These are phyloP conservation scores for Artemia sinica DNA, from an alignment of 2,888 invertebrate genomes.

Conservation along the genomic window DNA sequence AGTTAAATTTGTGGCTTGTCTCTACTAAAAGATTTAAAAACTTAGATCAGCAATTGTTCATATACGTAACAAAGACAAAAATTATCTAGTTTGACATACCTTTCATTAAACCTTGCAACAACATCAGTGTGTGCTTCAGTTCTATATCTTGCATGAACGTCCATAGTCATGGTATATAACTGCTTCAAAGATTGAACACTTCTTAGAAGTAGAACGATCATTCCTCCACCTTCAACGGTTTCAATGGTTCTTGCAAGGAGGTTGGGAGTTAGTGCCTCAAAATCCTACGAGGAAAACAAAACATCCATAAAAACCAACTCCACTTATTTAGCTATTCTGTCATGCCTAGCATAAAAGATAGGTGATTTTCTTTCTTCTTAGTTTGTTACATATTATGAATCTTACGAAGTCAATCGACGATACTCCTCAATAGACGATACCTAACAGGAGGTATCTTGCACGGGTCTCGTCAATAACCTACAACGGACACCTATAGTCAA, in stretches of 20 bases:
- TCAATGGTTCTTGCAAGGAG: conserved; percentile 87
- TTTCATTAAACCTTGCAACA: conserved; percentile 85
- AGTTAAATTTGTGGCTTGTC: too few species aligned
- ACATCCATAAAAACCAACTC: too few species aligned
- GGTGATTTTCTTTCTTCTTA: too few species aligned
- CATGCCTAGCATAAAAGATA: too few species aligned
- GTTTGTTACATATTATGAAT: too few species aligned
- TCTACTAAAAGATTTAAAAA: too few species aligned
- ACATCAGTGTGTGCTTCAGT: conserved; percentile 87
- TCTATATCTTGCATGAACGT: conserved; percentile 84
- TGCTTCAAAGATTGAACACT: conserved; percentile 74
- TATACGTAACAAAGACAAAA: background rate
- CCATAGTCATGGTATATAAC: conserved; percentile 91
- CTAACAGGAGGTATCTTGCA: too few species aligned
- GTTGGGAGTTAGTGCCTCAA: conserved; percentile 94
- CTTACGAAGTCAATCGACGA: too few species aligned
- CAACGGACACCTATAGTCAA: too few species aligned
- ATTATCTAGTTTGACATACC: conserved; percentile 33
- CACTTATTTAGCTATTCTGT: too few species aligned
- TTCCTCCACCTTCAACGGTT: conserved; percentile 92
- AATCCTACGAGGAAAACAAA: conserved; percentile 44
- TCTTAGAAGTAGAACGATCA: conserved; percentile 70
- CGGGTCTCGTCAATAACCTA: too few species aligned
- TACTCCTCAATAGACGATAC: too few species aligned
- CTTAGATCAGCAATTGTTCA: background rate